Percentiles rank a stretch among this genome's conserved stretches.
Conservation (phyloP, 2,113 vertebrate species). For the Syrrhaptes paradoxus region DNA sequence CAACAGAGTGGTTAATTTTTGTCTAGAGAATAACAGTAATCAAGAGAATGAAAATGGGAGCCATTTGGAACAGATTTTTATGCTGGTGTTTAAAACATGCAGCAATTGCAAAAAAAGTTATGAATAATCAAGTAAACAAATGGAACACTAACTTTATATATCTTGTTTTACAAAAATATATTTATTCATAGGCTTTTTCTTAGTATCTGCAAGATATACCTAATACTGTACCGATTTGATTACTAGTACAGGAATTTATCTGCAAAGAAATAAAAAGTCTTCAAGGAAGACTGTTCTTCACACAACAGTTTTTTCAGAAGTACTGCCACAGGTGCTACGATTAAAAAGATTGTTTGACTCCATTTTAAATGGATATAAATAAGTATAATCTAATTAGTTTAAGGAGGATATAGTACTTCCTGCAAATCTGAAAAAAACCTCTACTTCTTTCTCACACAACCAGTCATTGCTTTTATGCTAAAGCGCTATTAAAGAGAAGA, state of each 20-base stretch:
- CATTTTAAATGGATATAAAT: background rate
- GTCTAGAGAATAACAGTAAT: background rate
- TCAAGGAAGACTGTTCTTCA: background rate
- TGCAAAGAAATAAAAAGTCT: background rate
- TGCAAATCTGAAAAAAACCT: background rate
- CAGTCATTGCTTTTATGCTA: background rate
- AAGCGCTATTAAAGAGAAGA: background rate
- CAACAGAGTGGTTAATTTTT: background rate
- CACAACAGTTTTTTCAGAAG: background rate
- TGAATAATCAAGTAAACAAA: background rate
- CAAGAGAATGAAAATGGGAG: background rate
- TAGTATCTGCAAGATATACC: background rate
- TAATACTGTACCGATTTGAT: background rate
- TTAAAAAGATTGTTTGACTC: background rate
- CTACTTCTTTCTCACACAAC: background rate
- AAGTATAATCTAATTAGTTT: background rate
- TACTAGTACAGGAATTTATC: background rate
- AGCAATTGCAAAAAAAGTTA: background rate
- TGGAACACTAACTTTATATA: background rate
- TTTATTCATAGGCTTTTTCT: background rate
- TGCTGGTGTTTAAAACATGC: background rate
- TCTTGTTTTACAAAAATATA: background rate
- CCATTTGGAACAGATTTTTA: background rate
- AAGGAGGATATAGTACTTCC: background rate
- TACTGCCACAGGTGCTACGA: accelerated